Evolutionary conservation across 2,888 invertebrate species (phyloP), one percentile per base, ranked within the genome.

Genomic region (Pterostichus madidus): DNA sequence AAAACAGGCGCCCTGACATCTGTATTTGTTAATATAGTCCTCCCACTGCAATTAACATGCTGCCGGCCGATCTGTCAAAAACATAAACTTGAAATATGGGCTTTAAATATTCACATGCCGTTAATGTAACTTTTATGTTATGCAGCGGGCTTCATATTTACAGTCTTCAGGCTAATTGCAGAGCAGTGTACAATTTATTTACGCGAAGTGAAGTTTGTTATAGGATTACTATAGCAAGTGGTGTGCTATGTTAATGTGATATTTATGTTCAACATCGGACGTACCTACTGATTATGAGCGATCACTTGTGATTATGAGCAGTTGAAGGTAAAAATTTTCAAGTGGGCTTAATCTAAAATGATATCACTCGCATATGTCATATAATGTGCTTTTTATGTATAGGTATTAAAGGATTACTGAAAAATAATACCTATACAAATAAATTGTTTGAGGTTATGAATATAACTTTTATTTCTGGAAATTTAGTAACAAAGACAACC

Each of bases 51-150:
- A 49, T 49, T n/a, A 49, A 11, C 49, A 13, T 49, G 49, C 49
- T 10, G 49, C 8, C 49, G 49, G 0, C 13, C 49, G 11, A 5
- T 49, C 49, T 13, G 13, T n/a, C 2, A 11, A 11, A 49, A 49
- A 49, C n/a, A 46, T 46, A 49, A 49, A 49, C 49, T 49, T n/a
- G 10, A 49, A 49, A n/a, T 49, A 49, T 64, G 64, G 11, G 64
- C n/a, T 13, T 64, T 64, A 64, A 64, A 35, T 32, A 64, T 35
- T 13, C 24, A n/a, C 35, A 32, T 32, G 76, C 56, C 56, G 56
- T 76, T 76, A 76, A 76, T 76, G 76, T 15, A 76, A 53, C 46
- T 32, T 76, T 76, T 76, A 76, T 76, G 76, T 56, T 17, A 8
- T 52, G 32, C 75, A 52, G 35, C 17, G 31, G 53, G 76, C 56